These are phyloP conservation scores for Numenius phaeopus DNA, from an alignment of 2,797 vertebrate genomes.

Conservation along the genomic window DNA sequence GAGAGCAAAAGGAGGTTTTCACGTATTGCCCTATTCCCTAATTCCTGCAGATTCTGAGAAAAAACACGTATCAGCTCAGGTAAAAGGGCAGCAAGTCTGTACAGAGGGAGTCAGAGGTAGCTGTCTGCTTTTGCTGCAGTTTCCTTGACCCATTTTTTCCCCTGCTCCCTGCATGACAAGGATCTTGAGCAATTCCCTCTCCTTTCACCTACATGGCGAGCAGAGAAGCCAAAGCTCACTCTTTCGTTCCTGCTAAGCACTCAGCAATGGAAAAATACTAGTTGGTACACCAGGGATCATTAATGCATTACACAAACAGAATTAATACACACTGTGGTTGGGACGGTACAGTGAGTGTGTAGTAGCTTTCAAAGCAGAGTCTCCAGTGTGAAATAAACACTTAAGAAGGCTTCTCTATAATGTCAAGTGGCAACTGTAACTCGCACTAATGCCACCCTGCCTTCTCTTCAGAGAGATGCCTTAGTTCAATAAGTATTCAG, in stretches of 20 bases:
- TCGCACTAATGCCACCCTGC: background rate
- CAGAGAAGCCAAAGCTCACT: background rate
- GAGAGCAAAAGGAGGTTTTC: background rate
- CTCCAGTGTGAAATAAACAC: background rate
- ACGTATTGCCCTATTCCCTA: background rate
- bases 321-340: accelerated
- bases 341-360: accelerated
- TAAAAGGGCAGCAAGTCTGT: background rate
- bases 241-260: background rate
- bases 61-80: accelerated
- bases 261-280: background rate
- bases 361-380: background rate
- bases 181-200: constrained; percentile 22
- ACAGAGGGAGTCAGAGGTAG: background rate
- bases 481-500: background rate
- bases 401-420: background rate
- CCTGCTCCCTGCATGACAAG: background rate
- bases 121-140: background rate
- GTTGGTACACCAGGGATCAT: background rate
- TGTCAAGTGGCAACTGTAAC: background rate
- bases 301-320: background rate
- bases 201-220: background rate
- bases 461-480: background rate
- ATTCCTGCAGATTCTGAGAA: background rate
- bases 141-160: constrained; percentile 25